Conservation (phyloP, 1,140 invertebrate genomes). For the Zaprionus ghesquierei region DNA sequence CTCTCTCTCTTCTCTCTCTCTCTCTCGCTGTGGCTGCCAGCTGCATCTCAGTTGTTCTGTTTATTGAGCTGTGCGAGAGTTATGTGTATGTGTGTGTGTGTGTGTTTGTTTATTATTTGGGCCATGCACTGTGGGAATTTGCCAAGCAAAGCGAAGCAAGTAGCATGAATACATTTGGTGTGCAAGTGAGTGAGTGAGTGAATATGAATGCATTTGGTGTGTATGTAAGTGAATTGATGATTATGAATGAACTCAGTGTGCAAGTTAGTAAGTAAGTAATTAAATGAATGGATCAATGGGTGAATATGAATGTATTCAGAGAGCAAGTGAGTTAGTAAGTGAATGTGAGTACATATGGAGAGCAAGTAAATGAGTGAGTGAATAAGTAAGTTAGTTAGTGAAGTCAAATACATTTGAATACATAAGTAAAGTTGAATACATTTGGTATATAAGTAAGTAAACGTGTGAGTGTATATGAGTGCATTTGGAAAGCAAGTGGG, state of each 20-base stretch:
- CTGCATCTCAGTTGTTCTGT: constrained; percentile 24
- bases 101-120: constrained; percentile 39
- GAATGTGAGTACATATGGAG: background rate
- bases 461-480: no score
- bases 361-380: background rate
- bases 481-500: no score
- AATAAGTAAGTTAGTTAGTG: no score
- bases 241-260: no score
- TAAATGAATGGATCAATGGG: no score
- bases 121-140: constrained; percentile 42
- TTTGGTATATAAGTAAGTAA: no score
- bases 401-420: no score
- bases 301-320: background rate
- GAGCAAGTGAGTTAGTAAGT: background rate
- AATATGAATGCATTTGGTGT: no score
- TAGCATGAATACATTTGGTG: background rate
- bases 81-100: no score
- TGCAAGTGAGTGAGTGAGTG: background rate
- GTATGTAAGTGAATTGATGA: no score
- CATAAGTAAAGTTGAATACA: no score
- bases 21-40: background rate
- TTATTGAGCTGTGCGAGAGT: constrained; percentile 32
- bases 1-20: background rate
- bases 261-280: no score
- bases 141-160: constrained; percentile 2